A percentile compares a stretch with the other conserved stretches of the same genome.
Evolutionary conservation across 2,797 vertebrate genomes (phyloP).

Genomic region (Crypturellus tataupa): DNA sequence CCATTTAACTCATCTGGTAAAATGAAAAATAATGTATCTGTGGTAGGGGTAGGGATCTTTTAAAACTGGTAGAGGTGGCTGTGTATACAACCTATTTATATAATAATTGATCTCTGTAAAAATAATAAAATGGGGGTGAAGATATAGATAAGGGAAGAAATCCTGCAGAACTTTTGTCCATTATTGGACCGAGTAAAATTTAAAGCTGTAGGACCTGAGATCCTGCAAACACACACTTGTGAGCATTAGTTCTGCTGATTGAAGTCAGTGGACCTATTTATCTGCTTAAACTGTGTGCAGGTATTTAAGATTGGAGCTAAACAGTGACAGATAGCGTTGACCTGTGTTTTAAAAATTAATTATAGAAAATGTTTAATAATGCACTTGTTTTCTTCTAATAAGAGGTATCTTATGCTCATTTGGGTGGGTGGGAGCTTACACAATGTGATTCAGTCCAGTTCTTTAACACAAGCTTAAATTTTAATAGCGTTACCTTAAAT

Average conservation of each 20-base stretch:
- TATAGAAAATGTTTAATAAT: conserved; percentile 76
- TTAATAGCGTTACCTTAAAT: conserved; percentile 79
- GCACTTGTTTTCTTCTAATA: conserved; percentile 76
- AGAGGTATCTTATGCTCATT: conserved; percentile 53
- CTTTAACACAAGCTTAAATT: conserved; percentile 74
- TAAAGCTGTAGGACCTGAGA: not conserved
- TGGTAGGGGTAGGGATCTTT: conserved; percentile 76
- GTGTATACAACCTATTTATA: conserved; percentile 79
- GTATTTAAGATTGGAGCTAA: not conserved
- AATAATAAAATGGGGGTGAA: not conserved
- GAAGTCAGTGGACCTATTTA: not conserved
- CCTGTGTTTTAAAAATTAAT: conserved; percentile 72
- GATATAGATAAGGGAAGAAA: conserved; percentile 11
- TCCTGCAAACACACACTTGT: not conserved
- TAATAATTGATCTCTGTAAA: conserved; percentile 70
- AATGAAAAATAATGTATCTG: conserved; percentile 68
- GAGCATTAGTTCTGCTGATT: not conserved
- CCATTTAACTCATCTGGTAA: conserved; percentile 74
- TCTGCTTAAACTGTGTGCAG: conserved; percentile 19
- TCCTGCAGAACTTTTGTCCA: not conserved
- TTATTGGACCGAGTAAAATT: not conserved
- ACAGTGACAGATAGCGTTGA: conserved; percentile 22
- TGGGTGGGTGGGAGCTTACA: conserved; percentile 70
- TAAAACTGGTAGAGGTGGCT: conserved; percentile 71
- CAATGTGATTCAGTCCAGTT: conserved; percentile 68